Evolutionary conservation across 2,797 vertebrate genomes (phyloP).

Genomic region (Channa striata): DNA sequence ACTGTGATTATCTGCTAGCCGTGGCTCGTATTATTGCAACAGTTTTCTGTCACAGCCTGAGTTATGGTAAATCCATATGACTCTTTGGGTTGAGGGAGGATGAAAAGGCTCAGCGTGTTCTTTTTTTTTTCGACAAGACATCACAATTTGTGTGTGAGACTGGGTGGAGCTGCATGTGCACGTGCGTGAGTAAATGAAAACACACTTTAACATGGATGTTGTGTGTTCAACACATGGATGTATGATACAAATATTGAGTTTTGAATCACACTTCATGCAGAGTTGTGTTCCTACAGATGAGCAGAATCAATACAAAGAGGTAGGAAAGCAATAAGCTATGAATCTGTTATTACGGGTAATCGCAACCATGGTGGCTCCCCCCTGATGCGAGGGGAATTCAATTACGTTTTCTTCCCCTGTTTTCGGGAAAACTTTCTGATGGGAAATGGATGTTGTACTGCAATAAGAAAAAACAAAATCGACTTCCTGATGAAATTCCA

Average conservation of each 20-base stretch:
- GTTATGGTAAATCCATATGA: slow-evolving; percentile 63
- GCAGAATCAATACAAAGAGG: slow-evolving; percentile 73
- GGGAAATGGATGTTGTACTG: slow-evolving; percentile 75
- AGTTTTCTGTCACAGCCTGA: slow-evolving; percentile 35
- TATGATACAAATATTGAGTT: slow-evolving; percentile 61
- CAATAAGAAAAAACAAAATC: slow-evolving; percentile 76
- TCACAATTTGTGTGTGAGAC: not conserved
- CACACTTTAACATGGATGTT: slow-evolving; percentile 16
- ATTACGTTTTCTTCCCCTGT: slow-evolving; percentile 72
- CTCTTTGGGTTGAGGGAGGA: slow-evolving; percentile 21
- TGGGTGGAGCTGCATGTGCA: slow-evolving; percentile 9
- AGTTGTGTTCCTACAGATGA: slow-evolving; percentile 66
- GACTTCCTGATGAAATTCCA: slow-evolving; percentile 79
- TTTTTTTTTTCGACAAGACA: slow-evolving; percentile 23
- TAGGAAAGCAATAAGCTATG: slow-evolving; percentile 72
- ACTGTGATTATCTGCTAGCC: slow-evolving; percentile 51
- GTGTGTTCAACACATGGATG: slow-evolving; percentile 5
- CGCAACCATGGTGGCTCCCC: slow-evolving; percentile 62
- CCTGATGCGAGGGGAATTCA: slow-evolving; percentile 76
- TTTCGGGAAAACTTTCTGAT: slow-evolving; percentile 69
- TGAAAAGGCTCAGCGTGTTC: slow-evolving; percentile 6
- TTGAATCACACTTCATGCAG: slow-evolving; percentile 50
- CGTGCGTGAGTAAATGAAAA: not conserved
- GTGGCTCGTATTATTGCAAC: slow-evolving; percentile 38
- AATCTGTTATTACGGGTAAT: slow-evolving; percentile 79